phyloP scores from a whole-genome alignment of 2,113 vertebrate genomes.

The Atractosteus spatula region DNA sequence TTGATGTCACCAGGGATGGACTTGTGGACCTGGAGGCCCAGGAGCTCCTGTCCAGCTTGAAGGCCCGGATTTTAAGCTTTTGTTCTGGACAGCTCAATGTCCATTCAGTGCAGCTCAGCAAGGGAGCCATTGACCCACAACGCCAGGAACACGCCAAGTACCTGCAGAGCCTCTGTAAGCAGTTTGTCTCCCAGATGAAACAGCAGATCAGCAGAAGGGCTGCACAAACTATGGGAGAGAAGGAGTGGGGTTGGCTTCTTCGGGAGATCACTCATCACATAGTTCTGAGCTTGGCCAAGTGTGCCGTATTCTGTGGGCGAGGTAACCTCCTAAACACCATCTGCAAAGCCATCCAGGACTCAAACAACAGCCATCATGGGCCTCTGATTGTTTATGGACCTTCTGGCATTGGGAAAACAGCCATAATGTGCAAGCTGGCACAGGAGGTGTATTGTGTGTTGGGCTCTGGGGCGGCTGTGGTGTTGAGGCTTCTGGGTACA shows the following conservation, averaged over 20 bases:
- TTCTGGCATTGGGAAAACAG: conserved; percentile 69
- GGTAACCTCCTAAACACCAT: conserved; percentile 62
- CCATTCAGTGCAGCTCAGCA: conserved; percentile 58
- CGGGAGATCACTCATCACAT: conserved; percentile 63
- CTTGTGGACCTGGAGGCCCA: conserved; percentile 61
- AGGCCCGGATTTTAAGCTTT: conserved; percentile 44
- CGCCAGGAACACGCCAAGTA: conserved; percentile 63
- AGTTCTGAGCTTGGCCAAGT: conserved; percentile 36
- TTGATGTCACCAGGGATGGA: conserved; percentile 53
- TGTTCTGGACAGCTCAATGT: conserved; percentile 43
- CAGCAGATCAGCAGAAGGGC: conserved; percentile 43
- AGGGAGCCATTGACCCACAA: conserved; percentile 46
- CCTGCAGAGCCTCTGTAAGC: conserved; percentile 63
- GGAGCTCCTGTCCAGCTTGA: conserved; percentile 59
- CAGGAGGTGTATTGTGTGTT: conserved; percentile 47
- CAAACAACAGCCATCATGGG: conserved; percentile 33
- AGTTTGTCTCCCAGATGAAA: conserved; percentile 66
- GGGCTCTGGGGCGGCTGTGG: conserved; percentile 39
- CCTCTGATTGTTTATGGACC: conserved; percentile 62
- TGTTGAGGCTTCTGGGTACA: conserved; percentile 60
- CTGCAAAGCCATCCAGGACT: conserved; percentile 49
- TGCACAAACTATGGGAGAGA: background rate
- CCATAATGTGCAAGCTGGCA: conserved; percentile 64
- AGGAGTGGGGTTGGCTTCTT: conserved; percentile 31
- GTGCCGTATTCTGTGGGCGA: conserved; percentile 53